Conservation (phyloP, 2,888 invertebrate genomes). For the Corythucha ciliata region DNA sequence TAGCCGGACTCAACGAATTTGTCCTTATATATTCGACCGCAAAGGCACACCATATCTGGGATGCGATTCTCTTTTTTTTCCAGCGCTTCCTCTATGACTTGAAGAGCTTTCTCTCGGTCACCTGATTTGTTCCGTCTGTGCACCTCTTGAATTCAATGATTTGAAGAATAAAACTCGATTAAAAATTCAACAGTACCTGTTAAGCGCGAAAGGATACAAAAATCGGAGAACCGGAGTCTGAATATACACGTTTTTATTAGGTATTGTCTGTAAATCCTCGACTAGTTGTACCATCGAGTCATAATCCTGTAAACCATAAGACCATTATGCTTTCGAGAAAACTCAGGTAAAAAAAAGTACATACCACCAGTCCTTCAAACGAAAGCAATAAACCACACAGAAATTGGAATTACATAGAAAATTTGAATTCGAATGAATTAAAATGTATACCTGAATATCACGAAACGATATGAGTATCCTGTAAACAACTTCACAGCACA, state of each 20-base stretch:
- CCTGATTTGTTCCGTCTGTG: constrained; percentile 80
- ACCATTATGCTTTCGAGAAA: not conserved
- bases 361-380: not conserved
- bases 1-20: constrained; percentile 95
- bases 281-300: constrained; percentile 96
- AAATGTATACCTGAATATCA: constrained; percentile 62
- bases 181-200: constrained; percentile 49
- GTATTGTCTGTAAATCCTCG: constrained; percentile 82
- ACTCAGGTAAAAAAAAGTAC: not conserved
- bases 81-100: constrained; percentile 82
- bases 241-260: constrained; percentile 77
- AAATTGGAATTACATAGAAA: not conserved
- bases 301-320: constrained; percentile 59
- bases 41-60: constrained; percentile 94
- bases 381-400: not conserved
- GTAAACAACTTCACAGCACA: constrained; percentile 91
- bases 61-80: constrained; percentile 89
- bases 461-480: constrained; percentile 87
- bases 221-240: constrained; percentile 85
- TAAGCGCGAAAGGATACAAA: constrained; percentile 93
- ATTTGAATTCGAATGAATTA: not conserved
- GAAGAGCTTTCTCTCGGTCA: constrained; percentile 86
- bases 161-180: constrained; percentile 16
- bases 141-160: not conserved
- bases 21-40: constrained; percentile 94